A percentile compares a stretch with the other conserved stretches of the same genome.
These are phyloP conservation scores for Hetaerina titia DNA, from an alignment of 2,888 invertebrate genomes.

Conservation along the genomic window DNA sequence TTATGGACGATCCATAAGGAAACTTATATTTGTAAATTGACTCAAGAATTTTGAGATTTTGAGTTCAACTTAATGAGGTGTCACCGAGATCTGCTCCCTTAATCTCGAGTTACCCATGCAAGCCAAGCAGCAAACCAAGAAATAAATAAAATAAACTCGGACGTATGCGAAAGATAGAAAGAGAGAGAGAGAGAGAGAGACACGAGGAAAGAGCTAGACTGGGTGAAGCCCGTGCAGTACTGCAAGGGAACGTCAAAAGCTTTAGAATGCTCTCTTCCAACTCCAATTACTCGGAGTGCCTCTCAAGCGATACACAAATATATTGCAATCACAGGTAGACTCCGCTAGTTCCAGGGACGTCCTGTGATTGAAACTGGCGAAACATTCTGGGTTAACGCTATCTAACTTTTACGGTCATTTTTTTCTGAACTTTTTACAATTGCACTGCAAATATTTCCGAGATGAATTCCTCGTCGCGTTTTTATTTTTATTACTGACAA, in stretches of 20 bases:
- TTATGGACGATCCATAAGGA: no score
- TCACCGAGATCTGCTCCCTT: no score
- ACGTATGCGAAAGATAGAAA: not conserved
- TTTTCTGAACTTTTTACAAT: not conserved
- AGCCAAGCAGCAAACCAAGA: no score
- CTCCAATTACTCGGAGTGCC: constrained; percentile 59
- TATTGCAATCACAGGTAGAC: constrained; percentile 31
- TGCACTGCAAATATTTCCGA: not conserved
- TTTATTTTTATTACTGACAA: not conserved
- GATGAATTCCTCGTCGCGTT: not conserved
- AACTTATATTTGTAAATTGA: no score
- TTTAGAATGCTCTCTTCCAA: constrained; percentile 29
- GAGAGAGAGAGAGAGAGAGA: not conserved
- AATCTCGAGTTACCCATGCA: no score
- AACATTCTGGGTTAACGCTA: not conserved
- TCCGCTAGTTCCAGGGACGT: not conserved
- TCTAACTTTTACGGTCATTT: not conserved
- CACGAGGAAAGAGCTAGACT: not conserved
- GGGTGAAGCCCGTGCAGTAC: not conserved
- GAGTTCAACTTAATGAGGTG: no score
- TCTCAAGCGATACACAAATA: constrained; percentile 58
- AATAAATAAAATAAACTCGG: no score
- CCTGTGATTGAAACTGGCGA: not conserved
- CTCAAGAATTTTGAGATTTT: no score
- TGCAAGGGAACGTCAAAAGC: constrained; percentile 16